Percentiles rank a stretch among this genome's conserved stretches.
These are phyloP conservation scores for Acanthosepion pharaonis DNA, from an alignment of 2,888 invertebrate genomes.

Conservation along the genomic window DNA sequence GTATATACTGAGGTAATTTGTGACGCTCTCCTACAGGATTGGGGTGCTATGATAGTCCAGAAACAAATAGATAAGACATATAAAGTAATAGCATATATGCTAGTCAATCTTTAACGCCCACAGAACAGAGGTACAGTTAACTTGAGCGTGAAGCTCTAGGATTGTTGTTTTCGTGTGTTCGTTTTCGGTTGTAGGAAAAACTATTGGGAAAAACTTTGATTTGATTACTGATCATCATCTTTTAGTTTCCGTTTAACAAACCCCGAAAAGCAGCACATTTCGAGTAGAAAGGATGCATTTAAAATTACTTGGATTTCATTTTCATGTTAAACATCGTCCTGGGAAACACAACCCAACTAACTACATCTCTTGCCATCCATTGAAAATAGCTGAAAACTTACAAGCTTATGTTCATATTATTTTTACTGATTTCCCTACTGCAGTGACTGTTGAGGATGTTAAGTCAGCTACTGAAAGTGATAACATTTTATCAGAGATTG, in stretches of 20 bases:
- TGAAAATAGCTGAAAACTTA: background rate
- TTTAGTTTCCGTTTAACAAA: too few relatives aligned
- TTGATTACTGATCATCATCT: background rate
- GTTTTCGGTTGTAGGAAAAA: background rate
- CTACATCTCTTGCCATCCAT: background rate
- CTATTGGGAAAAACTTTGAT: background rate
- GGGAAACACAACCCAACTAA: background rate
- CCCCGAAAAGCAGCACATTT: too few relatives aligned
- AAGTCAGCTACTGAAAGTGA: background rate
- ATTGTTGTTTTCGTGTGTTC: background rate
- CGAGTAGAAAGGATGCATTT: background rate
- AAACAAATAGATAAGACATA: too few relatives aligned
- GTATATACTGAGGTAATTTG: too few relatives aligned
- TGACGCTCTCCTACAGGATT: too few relatives aligned
- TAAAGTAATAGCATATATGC: too few relatives aligned
- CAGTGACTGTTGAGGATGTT: background rate
- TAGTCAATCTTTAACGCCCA: too few relatives aligned
- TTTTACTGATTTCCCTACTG: background rate
- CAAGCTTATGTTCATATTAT: background rate
- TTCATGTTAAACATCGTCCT: background rate
- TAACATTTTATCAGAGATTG: background rate
- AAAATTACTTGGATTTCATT: background rate
- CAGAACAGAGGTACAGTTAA: too few relatives aligned
- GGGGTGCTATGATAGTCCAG: too few relatives aligned
- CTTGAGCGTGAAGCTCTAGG: too few relatives aligned